These are phyloP conservation scores for Marmota flaviventris DNA, from an alignment of 2,113 vertebrate genomes.

Conservation along the genomic window DNA sequence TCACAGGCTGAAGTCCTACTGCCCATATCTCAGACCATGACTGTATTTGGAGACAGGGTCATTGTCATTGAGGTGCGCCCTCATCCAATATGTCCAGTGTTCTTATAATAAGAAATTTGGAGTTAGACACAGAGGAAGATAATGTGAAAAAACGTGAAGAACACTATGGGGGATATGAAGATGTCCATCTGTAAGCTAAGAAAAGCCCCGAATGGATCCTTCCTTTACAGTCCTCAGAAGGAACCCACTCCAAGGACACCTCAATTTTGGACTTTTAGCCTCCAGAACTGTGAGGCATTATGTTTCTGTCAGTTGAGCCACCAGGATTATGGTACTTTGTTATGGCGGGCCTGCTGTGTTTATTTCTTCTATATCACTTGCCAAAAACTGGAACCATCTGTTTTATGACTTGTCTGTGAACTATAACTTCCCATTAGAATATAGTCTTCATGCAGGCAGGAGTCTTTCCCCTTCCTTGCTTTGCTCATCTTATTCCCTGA, in stretches of 20 bases:
- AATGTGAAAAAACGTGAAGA: neutral
- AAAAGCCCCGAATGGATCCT: neutral
- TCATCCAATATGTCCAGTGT: neutral
- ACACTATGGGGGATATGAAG: neutral
- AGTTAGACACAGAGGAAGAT: neutral
- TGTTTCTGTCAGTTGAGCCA: neutral
- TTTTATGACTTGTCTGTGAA: neutral
- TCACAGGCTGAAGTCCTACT: neutral
- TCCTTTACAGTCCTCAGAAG: neutral
- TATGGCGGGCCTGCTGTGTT: neutral
- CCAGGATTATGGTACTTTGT: neutral
- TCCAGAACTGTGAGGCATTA: neutral
- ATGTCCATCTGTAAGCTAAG: neutral
- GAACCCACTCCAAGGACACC: neutral
- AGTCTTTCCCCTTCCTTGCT: neutral
- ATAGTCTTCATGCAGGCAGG: neutral
- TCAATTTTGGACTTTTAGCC: neutral
- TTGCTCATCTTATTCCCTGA: neutral
- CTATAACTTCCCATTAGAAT: neutral
- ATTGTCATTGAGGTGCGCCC: neutral
- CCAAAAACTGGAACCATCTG: neutral
- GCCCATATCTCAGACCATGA: neutral
- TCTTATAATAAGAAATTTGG: neutral
- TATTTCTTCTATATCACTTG: neutral
- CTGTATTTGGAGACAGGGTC: neutral